Percentiles rank a stretch among this genome's conserved stretches.
Conservation (phyloP, 2,113 vertebrate genomes). For the Columba janthina region DNA sequence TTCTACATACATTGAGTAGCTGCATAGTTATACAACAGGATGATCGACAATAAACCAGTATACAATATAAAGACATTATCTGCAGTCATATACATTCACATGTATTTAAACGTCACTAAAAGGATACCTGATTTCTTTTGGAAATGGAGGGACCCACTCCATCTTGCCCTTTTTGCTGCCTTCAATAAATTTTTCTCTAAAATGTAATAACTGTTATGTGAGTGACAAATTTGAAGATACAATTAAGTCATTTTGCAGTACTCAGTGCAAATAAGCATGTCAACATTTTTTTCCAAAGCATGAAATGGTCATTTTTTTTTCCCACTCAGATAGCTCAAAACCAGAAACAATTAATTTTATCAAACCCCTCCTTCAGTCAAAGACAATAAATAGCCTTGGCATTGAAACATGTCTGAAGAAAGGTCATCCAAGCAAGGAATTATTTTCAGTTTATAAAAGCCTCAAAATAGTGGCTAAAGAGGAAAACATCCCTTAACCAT, state of each 20-base stretch:
- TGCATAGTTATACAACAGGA: not conserved
- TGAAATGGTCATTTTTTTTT: not conserved
- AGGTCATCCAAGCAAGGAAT: not conserved
- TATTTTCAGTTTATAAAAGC: not conserved
- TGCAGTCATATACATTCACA: not conserved
- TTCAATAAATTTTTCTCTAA: not conserved
- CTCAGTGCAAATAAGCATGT: not conserved
- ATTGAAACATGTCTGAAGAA: not conserved
- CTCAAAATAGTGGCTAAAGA: not conserved
- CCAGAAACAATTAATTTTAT: slow-evolving; percentile 10
- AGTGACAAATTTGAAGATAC: slow-evolving; percentile 20
- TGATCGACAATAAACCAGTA: not conserved
- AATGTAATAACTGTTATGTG: not conserved
- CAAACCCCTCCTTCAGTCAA: not conserved
- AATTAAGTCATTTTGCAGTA: not conserved
- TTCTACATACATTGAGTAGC: not conserved
- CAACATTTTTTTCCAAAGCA: not conserved
- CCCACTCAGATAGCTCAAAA: not conserved
- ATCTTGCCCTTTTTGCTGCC: not conserved
- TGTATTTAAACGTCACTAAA: not conserved
- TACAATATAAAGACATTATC: not conserved
- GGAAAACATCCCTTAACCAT: not conserved
- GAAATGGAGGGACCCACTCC: not conserved
- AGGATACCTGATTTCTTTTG: not conserved
- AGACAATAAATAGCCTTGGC: not conserved